phyloP scores from a whole-genome alignment of 2,113 vertebrate genomes.

The Paedocypris sp. region DNA sequence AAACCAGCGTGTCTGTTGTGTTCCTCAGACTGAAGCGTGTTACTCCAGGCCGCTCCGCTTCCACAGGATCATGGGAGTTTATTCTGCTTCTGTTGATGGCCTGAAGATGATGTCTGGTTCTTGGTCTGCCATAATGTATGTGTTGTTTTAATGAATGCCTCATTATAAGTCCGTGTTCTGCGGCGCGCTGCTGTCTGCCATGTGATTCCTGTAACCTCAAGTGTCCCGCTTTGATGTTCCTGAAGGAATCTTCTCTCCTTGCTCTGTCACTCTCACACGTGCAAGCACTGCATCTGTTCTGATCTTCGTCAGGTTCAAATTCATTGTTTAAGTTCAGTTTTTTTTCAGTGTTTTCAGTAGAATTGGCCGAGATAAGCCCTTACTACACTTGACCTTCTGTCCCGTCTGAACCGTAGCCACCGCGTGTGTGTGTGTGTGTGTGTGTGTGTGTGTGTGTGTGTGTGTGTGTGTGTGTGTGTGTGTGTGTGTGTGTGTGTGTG shows the following conservation, averaged over 20 bases:
- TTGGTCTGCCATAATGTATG: conserved; percentile 20
- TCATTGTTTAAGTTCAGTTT: conserved; percentile 16
- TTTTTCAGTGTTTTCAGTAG: too few relatives aligned
- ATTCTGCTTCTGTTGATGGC: not conserved
- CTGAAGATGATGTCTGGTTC: not conserved
- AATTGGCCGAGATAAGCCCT: too few relatives aligned
- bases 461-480: too few relatives aligned
- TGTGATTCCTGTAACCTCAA: conserved; percentile 44
- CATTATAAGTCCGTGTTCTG: conserved; percentile 41
- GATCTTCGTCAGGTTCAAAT: conserved; percentile 9
- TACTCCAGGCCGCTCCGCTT: too few relatives aligned
- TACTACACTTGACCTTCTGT: too few relatives aligned
- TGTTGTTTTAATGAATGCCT: conserved; percentile 47
- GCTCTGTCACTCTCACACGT: not conserved
- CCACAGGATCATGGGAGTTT: not conserved
- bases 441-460: too few relatives aligned
- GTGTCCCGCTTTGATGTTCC: conserved; percentile 38
- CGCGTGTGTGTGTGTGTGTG: too few relatives aligned
- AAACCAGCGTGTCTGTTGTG: too few relatives aligned
- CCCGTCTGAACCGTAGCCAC: too few relatives aligned
- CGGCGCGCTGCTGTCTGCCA: conserved; percentile 36
- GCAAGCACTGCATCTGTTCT: too few relatives aligned
- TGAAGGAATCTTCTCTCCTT: conserved; percentile 22
- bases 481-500: too few relatives aligned
- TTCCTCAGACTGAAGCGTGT: too few relatives aligned